Evolutionary conservation across 1,140 invertebrate genomes (phyloP).

Genomic region (Microvelia longipes): DNA sequence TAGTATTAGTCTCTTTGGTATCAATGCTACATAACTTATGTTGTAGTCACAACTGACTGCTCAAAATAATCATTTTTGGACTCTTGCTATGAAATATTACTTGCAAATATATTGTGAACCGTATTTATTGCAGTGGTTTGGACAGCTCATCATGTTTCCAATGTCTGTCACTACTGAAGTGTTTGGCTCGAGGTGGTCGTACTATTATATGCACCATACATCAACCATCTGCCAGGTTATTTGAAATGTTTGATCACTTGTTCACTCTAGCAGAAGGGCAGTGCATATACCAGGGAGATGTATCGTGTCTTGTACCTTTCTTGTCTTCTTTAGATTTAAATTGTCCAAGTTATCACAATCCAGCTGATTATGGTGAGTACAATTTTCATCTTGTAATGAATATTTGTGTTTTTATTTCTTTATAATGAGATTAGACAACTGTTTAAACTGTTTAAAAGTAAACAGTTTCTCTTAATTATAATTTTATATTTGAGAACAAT

Average conservation of each 20-base stretch:
- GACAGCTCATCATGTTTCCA: slow-evolving; percentile 84
- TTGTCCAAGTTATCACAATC: slow-evolving; percentile 88
- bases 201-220: slow-evolving; percentile 91
- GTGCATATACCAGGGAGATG: slow-evolving; percentile 71
- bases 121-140: slow-evolving; percentile 53
- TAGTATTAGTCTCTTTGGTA: too few relatives aligned
- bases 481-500: slow-evolving; percentile 52
- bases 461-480: slow-evolving; percentile 36
- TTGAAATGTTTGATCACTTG: slow-evolving; percentile 87
- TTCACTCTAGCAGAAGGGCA: slow-evolving; percentile 71
- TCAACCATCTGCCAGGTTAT: slow-evolving; percentile 82
- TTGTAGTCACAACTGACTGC: too few relatives aligned
- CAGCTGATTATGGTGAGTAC: slow-evolving; percentile 73
- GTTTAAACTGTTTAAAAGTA: slow-evolving; percentile 20
- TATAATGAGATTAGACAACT: too few relatives aligned
- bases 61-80: too few relatives aligned
- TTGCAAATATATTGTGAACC: too few relatives aligned
- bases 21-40: too few relatives aligned
- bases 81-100: too few relatives aligned
- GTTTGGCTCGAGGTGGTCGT: slow-evolving; percentile 65
- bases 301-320: slow-evolving; percentile 57
- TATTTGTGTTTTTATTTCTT: slow-evolving; percentile 1
- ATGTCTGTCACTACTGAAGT: slow-evolving; percentile 62
- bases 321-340: slow-evolving; percentile 52
- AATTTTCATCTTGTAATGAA: not conserved